phyloP scores from a whole-genome alignment of 1,140 invertebrate genomes.

The Notospermus geniculatus region DNA sequence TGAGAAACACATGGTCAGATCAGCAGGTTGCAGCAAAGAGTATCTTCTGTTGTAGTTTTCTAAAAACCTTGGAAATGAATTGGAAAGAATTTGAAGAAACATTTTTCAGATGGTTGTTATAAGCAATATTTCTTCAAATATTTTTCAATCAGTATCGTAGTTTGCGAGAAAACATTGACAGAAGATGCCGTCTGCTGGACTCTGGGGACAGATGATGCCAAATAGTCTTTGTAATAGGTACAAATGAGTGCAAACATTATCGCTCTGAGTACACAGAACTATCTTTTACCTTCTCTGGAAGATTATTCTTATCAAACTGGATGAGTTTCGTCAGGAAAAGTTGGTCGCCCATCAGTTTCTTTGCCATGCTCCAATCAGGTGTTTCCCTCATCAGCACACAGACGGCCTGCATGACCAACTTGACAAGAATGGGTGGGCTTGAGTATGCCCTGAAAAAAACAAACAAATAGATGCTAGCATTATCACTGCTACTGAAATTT shows the following conservation, averaged over 20 bases:
- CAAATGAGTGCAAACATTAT: no score
- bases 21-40: not conserved
- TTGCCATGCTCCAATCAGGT: slow-evolving; percentile 50
- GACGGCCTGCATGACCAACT: slow-evolving; percentile 74
- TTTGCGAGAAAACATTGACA: no score
- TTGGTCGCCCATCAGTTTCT: slow-evolving; percentile 48
- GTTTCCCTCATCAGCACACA: slow-evolving; percentile 79
- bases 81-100: no score
- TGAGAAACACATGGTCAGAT: not conserved
- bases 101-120: no score
- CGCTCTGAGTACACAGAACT: not conserved
- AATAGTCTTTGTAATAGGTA: no score
- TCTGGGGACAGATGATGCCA: no score
- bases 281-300: slow-evolving; percentile 45
- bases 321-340: slow-evolving; percentile 48
- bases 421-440: slow-evolving; percentile 47
- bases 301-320: slow-evolving; percentile 50
- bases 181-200: no score
- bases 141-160: no score
- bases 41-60: no score
- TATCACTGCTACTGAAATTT: no score
- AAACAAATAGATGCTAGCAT: not conserved
- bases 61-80: no score
- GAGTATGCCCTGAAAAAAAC: slow-evolving; percentile 43
- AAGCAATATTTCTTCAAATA: no score